Evolutionary conservation across 2,797 vertebrate species (phyloP).

Genomic region (Eremophila alpestris): DNA sequence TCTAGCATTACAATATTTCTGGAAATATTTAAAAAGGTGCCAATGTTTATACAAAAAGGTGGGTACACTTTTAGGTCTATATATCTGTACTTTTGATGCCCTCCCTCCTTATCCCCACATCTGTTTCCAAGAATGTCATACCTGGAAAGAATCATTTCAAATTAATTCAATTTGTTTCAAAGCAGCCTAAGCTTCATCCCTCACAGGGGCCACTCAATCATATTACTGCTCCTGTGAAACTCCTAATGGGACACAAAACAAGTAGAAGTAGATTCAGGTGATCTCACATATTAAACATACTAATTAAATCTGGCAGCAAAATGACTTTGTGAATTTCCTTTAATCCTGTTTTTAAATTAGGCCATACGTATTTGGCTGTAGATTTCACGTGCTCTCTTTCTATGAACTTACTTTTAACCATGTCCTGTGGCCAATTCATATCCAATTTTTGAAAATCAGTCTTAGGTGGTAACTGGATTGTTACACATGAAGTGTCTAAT

Average conservation of each 20-base stretch:
- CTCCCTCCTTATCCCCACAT: constrained; percentile 24
- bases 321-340: constrained; percentile 42
- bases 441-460: constrained; percentile 8
- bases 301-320: constrained; percentile 59
- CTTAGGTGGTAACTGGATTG: not conserved
- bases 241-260: constrained; percentile 56
- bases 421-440: not conserved
- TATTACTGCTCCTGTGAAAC: constrained; percentile 59
- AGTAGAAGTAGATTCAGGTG: constrained; percentile 53
- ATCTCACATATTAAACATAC: constrained; percentile 51
- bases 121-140: constrained; percentile 54
- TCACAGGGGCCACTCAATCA: constrained; percentile 61
- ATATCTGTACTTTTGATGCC: not conserved
- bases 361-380: constrained; percentile 41
- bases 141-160: constrained; percentile 65
- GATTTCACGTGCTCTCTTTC: constrained; percentile 24
- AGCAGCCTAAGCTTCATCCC: constrained; percentile 34
- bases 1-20: not conserved
- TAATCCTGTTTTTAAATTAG: constrained; percentile 48
- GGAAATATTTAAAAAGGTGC: not conserved
- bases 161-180: constrained; percentile 63
- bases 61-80: not conserved
- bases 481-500: not conserved
- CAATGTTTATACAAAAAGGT: not conserved
- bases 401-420: constrained; percentile 7